These are phyloP conservation scores for Xylota sylvarum DNA, from an alignment of 2,888 invertebrate genomes.

Conservation along the genomic window DNA sequence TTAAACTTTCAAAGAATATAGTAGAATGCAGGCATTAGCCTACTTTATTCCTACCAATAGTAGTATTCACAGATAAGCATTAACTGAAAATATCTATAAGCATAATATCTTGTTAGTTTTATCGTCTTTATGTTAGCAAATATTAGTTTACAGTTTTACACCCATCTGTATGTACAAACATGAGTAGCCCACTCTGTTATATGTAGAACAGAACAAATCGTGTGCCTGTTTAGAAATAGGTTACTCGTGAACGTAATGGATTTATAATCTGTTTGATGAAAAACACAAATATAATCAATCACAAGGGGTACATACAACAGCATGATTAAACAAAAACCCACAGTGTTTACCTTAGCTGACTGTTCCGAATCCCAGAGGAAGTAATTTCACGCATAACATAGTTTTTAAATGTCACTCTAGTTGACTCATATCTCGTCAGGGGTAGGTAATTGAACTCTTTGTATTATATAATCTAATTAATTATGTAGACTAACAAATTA, in stretches of 20 bases:
- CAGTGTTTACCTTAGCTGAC: neutral
- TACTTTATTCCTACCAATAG: too few species aligned
- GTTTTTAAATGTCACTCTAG: slow-evolving; percentile 10
- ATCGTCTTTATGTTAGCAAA: neutral
- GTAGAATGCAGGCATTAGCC: too few species aligned
- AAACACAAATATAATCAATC: slow-evolving; percentile 8
- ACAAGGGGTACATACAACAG: neutral
- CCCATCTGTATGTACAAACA: neutral
- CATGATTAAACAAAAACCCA: neutral
- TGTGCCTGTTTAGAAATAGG: neutral
- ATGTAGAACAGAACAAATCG: neutral
- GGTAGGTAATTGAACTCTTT: slow-evolving; percentile 2
- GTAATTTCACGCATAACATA: slow-evolving; percentile 3
- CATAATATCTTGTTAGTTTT: neutral
- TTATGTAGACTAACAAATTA: neutral
- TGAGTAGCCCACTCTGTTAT: neutral
- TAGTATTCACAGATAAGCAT: too few species aligned
- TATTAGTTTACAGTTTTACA: too few species aligned
- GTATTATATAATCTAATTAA: neutral
- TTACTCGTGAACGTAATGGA: slow-evolving; percentile 11
- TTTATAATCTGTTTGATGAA: slow-evolving; percentile 29
- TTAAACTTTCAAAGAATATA: too few species aligned
- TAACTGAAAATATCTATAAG: too few species aligned
- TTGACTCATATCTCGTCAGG: neutral
- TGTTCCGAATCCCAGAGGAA: neutral